A percentile compares a stretch with the other conserved stretches of the same genome.
Evolutionary conservation across 2,888 invertebrate species (phyloP).

Genomic region (Drosophila nr. fundita): DNA sequence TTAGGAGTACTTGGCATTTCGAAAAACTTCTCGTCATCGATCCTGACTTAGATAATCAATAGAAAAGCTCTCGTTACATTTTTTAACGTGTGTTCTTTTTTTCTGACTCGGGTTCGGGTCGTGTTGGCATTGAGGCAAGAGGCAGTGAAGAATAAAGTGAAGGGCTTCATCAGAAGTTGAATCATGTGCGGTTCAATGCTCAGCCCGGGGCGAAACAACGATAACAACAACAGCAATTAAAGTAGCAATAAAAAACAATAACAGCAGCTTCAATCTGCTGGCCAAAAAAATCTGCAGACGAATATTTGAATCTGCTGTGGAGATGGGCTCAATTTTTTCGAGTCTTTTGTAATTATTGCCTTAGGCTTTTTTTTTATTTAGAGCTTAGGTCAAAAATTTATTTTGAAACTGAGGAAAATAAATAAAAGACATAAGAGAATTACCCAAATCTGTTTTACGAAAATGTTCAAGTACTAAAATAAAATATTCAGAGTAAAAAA

Average conservation of each 20-base stretch:
- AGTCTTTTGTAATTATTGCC: constrained; percentile 1
- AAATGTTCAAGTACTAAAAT: background rate
- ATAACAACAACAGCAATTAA: background rate
- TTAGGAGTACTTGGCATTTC: background rate
- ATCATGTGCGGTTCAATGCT: constrained; percentile 15
- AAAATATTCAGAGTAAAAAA: background rate
- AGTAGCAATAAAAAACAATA: background rate
- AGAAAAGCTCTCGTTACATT: background rate
- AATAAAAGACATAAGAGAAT: background rate
- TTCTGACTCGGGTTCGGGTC: constrained; percentile 10
- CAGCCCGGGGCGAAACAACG: constrained; percentile 4
- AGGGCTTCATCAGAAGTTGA: constrained; percentile 17
- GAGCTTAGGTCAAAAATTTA: background rate
- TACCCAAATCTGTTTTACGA: background rate
- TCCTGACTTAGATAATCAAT: constrained; percentile 6
- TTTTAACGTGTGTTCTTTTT: background rate
- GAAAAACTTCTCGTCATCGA: background rate
- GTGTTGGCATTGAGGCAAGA: constrained; percentile 18
- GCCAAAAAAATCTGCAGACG: constrained; percentile 5
- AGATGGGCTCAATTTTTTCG: constrained; percentile 1
- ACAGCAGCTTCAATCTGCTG: constrained; percentile 24
- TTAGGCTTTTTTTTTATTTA: constrained; percentile 5
- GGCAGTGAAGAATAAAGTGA: constrained; percentile 12
- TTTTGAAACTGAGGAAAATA: background rate
- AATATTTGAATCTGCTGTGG: background rate